Conservation (phyloP, 1,140 invertebrate species). For the Trialeurodes vaporariorum region DNA sequence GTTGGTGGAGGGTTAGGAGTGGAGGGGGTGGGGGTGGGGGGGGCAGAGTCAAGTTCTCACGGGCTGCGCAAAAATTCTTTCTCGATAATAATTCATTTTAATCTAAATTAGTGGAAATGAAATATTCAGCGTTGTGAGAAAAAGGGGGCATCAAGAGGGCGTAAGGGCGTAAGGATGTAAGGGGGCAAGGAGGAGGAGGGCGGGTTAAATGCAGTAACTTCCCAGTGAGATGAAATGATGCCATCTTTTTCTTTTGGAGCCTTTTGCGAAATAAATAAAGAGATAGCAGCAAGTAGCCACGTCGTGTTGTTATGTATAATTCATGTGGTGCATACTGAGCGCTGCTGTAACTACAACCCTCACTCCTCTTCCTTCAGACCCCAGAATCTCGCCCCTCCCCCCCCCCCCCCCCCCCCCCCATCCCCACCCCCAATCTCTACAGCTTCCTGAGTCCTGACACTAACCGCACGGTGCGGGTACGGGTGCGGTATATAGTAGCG, state of each 20-base stretch:
- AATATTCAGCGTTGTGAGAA: background rate
- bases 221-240: background rate
- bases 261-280: background rate
- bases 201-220: background rate
- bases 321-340: background rate
- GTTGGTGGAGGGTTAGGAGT: too few relatives aligned
- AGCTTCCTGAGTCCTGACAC: too few relatives aligned
- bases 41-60: background rate
- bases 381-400: background rate
- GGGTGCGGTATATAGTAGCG: too few relatives aligned
- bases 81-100: constrained; percentile 1
- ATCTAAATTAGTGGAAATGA: background rate
- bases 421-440: too few relatives aligned
- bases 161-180: too few relatives aligned
- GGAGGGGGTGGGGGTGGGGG: background rate
- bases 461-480: background rate
- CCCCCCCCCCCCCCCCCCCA: too few relatives aligned
- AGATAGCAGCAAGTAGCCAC: background rate
- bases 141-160: background rate
- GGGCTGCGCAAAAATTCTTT: background rate
- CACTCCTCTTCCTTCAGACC: too few relatives aligned
- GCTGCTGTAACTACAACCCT: background rate
- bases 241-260: background rate
- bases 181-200: background rate
- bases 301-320: background rate